phyloP scores from a whole-genome alignment of 2,888 invertebrate genomes.

The Seira sanloemensis region DNA sequence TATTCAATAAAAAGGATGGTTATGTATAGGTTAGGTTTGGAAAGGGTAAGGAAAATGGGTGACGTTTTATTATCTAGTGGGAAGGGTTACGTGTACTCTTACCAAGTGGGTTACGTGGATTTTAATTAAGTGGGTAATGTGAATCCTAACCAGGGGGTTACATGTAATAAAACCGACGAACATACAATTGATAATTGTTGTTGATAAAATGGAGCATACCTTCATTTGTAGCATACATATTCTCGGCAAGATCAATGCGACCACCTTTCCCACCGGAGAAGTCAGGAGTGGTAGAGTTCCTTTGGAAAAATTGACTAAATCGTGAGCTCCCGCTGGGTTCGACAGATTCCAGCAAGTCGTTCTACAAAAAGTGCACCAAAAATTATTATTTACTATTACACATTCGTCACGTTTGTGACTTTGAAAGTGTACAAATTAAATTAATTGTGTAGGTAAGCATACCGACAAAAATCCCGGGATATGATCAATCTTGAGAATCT shows the following conservation, averaged over 20 bases:
- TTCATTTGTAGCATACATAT: constrained; percentile 15
- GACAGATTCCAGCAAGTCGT: constrained; percentile 79
- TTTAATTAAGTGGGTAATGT: too few species aligned
- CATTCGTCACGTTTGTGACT: constrained; percentile 7
- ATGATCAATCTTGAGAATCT: constrained; percentile 87
- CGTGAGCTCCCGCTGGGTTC: constrained; percentile 77
- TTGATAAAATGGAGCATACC: too few species aligned
- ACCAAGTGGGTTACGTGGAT: too few species aligned
- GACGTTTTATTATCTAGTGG: too few species aligned
- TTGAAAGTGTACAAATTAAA: neutral
- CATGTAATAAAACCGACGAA: too few species aligned
- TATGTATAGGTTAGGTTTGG: too few species aligned
- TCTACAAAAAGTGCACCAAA: constrained; percentile 76
- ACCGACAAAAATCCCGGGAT: constrained; percentile 86
- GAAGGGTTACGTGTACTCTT: too few species aligned
- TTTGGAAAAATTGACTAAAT: constrained; percentile 82
- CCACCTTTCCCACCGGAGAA: constrained; percentile 23
- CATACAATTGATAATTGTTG: too few species aligned
- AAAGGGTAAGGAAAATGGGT: too few species aligned
- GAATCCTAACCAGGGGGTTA: too few species aligned
- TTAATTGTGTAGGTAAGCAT: constrained; percentile 75
- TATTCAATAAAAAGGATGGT: too few species aligned
- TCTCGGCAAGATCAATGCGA: constrained; percentile 29
- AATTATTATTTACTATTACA: neutral
- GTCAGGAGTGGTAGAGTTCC: constrained; percentile 79